Conservation (phyloP, 2,797 vertebrate genomes). For the Leptodactylus fallax region DNA sequence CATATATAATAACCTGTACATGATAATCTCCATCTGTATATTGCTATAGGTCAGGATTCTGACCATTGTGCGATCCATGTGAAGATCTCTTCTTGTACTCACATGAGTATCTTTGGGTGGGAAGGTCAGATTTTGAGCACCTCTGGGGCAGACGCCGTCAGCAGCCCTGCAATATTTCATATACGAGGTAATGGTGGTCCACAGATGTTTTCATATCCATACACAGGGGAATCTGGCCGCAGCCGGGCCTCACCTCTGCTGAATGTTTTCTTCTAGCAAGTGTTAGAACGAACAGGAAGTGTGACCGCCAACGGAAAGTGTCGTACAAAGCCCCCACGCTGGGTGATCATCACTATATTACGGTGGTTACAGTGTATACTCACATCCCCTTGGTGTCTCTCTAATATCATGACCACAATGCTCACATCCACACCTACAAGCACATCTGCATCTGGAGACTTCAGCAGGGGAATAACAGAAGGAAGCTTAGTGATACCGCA, state of each 20-base stretch:
- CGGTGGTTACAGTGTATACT: not conserved
- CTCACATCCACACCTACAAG: not conserved
- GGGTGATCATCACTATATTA: not conserved
- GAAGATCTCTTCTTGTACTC: not conserved
- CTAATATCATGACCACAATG: not conserved
- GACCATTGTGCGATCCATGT: too few relatives aligned
- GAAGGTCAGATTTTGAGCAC: not conserved
- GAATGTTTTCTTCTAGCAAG: not conserved
- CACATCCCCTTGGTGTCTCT: not conserved
- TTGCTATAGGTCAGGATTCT: too few relatives aligned
- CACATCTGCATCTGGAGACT: conserved; percentile 1
- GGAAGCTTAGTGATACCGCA: too few relatives aligned
- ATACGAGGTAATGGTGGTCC: not conserved
- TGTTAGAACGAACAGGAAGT: conserved; percentile 17
- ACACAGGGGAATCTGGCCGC: not conserved
- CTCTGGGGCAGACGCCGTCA: not conserved
- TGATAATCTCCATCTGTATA: too few relatives aligned
- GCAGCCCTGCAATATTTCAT: not conserved
- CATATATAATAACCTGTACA: too few relatives aligned
- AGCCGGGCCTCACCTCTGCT: not conserved
- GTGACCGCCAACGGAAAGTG: conserved; percentile 9
- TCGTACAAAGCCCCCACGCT: not conserved
- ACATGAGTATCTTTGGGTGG: not conserved
- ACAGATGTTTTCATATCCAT: not conserved
- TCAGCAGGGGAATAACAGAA: too few relatives aligned